These are phyloP conservation scores for Erpornis zantholeuca DNA, from an alignment of 2,113 vertebrate genomes.

Conservation along the genomic window DNA sequence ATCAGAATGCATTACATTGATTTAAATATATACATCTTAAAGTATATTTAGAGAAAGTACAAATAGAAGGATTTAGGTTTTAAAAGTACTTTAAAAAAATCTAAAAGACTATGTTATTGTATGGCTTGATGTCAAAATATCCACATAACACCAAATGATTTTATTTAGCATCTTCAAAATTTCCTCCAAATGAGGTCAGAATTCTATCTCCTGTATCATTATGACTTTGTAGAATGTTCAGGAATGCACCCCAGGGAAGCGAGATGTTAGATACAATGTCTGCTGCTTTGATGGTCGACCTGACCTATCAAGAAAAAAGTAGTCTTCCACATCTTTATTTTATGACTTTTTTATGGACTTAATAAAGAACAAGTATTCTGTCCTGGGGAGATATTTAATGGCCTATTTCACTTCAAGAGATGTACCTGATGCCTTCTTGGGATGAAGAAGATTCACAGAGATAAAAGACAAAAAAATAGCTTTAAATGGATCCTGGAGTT, in stretches of 20 bases:
- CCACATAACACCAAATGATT: not conserved
- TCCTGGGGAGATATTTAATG: slow-evolving; percentile 38
- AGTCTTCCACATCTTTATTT: slow-evolving; percentile 42
- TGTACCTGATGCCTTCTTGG: not conserved
- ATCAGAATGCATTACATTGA: not conserved
- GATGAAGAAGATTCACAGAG: slow-evolving; percentile 1
- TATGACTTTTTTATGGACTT: slow-evolving; percentile 34
- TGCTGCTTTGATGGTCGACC: not conserved
- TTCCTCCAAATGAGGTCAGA: not conserved
- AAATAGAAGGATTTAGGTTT: not conserved
- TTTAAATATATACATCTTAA: not conserved
- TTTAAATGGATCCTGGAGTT: not conserved
- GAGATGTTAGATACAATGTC: slow-evolving; percentile 1
- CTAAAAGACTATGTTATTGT: not conserved
- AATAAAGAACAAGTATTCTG: slow-evolving; percentile 44
- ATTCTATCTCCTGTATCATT: not conserved
- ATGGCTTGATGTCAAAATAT: not conserved
- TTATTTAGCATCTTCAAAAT: not conserved
- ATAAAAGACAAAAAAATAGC: not conserved
- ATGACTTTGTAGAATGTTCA: not conserved
- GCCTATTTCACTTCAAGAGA: slow-evolving; percentile 13
- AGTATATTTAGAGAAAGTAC: not conserved
- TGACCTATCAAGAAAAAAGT: slow-evolving; percentile 32
- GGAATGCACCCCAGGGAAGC: not conserved
- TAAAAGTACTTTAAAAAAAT: not conserved